These are phyloP conservation scores for Rhopalosiphum nymphaeae DNA, from an alignment of 2,888 invertebrate genomes.

Conservation along the genomic window DNA sequence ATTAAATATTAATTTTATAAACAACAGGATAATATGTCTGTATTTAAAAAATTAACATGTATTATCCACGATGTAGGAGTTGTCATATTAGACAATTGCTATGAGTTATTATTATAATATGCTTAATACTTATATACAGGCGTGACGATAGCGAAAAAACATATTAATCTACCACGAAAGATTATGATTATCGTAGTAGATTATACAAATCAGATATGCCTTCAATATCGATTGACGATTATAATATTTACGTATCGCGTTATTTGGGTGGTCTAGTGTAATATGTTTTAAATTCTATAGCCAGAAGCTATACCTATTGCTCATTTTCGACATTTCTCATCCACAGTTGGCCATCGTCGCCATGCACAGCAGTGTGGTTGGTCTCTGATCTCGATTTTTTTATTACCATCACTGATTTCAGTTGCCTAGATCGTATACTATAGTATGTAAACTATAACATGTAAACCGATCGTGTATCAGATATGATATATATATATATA, in stretches of 20 bases:
- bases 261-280: constrained; percentile 37
- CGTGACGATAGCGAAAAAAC: neutral
- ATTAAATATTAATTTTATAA: neutral
- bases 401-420: constrained; percentile 33
- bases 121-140: neutral
- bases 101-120: neutral
- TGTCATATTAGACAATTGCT: neutral
- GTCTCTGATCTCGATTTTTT: constrained; percentile 9
- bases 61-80: neutral
- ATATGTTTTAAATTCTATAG: neutral
- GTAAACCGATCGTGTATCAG: neutral
- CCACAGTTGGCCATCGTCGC: neutral
- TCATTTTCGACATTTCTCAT: constrained; percentile 7
- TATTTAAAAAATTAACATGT: neutral
- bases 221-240: constrained; percentile 3
- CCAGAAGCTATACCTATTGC: constrained; percentile 26
- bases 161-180: neutral
- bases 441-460: neutral
- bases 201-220: constrained; percentile 11
- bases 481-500: neutral
- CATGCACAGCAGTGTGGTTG: neutral
- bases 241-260: constrained; percentile 1
- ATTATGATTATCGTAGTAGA: neutral
- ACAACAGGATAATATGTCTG: neutral
- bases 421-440: neutral